These are phyloP conservation scores for Pachyuromys duprasi DNA, from an alignment of 2,797 vertebrate species.

Conservation along the genomic window DNA sequence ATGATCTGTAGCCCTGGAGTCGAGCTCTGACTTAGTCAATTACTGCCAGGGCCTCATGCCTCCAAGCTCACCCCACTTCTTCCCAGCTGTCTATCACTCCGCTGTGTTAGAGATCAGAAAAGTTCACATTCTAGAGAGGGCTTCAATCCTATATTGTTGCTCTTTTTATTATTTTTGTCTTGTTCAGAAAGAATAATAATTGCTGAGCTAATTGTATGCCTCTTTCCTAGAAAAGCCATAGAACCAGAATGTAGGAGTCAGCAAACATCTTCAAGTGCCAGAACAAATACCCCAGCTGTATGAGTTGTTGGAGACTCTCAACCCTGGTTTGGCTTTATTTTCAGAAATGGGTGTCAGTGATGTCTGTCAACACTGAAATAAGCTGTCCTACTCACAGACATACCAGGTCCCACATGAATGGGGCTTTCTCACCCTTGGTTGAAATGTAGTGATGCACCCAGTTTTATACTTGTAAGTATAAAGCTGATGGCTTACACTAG, in stretches of 20 bases:
- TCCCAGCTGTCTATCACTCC: not conserved
- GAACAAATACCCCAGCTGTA: not conserved
- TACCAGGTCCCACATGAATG: not conserved
- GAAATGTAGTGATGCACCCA: not conserved
- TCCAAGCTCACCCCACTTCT: not conserved
- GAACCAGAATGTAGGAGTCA: not conserved
- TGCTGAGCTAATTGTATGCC: not conserved
- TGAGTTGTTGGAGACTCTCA: not conserved
- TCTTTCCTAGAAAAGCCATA: not conserved
- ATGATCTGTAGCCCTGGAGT: not conserved
- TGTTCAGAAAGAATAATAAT: slow-evolving; percentile 19
- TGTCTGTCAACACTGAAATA: not conserved
- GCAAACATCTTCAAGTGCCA: not conserved
- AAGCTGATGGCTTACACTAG: not conserved
- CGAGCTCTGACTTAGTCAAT: not conserved
- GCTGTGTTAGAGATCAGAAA: not conserved
- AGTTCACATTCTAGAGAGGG: not conserved
- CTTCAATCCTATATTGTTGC: not conserved
- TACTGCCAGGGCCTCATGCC: not conserved
- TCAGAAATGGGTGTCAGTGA: not conserved
- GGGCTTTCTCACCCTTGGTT: not conserved
- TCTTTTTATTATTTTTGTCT: not conserved
- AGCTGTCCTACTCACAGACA: not conserved
- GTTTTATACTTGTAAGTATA: not conserved
- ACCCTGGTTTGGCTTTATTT: not conserved